Percentiles rank a stretch among this genome's conserved stretches.
phyloP scores from a whole-genome alignment of 2,797 vertebrate species.

The Eulemur albifrons region DNA sequence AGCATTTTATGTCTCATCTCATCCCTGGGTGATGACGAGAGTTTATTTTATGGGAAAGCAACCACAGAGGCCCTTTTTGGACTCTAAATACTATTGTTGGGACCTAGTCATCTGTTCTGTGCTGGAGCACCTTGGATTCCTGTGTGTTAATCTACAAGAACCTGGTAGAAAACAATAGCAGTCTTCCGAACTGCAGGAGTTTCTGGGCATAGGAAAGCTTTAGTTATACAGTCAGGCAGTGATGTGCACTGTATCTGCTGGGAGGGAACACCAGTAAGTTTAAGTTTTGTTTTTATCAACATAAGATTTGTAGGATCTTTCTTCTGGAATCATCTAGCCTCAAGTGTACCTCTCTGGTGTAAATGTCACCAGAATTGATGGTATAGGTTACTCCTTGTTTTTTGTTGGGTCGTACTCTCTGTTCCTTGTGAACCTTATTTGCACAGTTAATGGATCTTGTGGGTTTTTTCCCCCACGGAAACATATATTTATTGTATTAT shows the following conservation, averaged over 20 bases:
- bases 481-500: not conserved
- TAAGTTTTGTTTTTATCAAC: not conserved
- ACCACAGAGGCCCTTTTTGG: not conserved
- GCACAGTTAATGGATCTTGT: constrained; percentile 58
- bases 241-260: not conserved
- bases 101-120: fast-evolving
- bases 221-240: not conserved
- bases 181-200: not conserved
- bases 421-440: constrained; percentile 42
- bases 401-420: not conserved
- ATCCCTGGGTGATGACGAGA: not conserved
- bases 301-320: not conserved
- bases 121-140: not conserved
- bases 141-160: not conserved
- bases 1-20: not conserved
- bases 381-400: not conserved
- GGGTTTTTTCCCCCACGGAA: not conserved
- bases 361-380: not conserved
- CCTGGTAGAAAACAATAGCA: not conserved
- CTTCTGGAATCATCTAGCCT: not conserved
- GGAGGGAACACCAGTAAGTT: not conserved
- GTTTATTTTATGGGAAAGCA: not conserved
- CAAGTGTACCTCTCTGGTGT: not conserved
- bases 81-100: not conserved
- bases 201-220: not conserved